A percentile compares a stretch with the other conserved stretches of the same genome.
Evolutionary conservation across 2,888 invertebrate species (phyloP).

Genomic region (Synanthedon tipuliformis): DNA sequence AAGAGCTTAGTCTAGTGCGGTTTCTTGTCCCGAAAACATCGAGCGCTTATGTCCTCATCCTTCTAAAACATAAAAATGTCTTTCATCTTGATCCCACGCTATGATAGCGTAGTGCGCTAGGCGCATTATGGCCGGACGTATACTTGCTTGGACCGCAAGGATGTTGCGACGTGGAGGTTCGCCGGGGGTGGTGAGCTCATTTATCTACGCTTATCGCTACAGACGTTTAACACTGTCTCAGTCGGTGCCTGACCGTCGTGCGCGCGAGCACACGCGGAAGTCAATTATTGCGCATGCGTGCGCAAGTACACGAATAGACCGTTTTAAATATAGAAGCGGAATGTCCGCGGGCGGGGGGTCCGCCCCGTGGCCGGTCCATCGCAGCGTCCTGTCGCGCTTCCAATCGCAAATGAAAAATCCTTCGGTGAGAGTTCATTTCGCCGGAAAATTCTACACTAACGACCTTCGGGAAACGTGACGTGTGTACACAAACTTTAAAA

Average conservation of each 20-base stretch:
- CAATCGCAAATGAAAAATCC: slow-evolving; percentile 47
- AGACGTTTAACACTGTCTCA: slow-evolving; percentile 37
- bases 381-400: slow-evolving; percentile 67
- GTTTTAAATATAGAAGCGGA: slow-evolving; percentile 62
- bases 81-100: slow-evolving; percentile 10
- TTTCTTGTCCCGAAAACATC: slow-evolving; percentile 52
- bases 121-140: slow-evolving; percentile 40
- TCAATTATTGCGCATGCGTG: slow-evolving; percentile 63
- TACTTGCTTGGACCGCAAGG: slow-evolving; percentile 57
- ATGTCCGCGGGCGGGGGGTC: slow-evolving; percentile 70
- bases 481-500: slow-evolving; percentile 54
- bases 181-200: slow-evolving; percentile 64
- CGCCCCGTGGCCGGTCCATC: slow-evolving; percentile 81
- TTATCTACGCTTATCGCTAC: slow-evolving; percentile 58
- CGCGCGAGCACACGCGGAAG: slow-evolving; percentile 67
- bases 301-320: slow-evolving; percentile 65
- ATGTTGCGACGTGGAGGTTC: slow-evolving; percentile 60
- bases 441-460: slow-evolving; percentile 26
- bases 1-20: slow-evolving; percentile 48
- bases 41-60: too few relatives aligned
- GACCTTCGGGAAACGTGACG: slow-evolving; percentile 44
- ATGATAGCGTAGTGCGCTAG: slow-evolving; percentile 13
- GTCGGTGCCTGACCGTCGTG: slow-evolving; percentile 60
- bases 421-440: slow-evolving; percentile 55
- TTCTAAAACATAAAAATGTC: too few relatives aligned